Base-by-base conservation (phyloP, 2,888 invertebrate species). In the Drosophila parthenogenetica region DNA sequence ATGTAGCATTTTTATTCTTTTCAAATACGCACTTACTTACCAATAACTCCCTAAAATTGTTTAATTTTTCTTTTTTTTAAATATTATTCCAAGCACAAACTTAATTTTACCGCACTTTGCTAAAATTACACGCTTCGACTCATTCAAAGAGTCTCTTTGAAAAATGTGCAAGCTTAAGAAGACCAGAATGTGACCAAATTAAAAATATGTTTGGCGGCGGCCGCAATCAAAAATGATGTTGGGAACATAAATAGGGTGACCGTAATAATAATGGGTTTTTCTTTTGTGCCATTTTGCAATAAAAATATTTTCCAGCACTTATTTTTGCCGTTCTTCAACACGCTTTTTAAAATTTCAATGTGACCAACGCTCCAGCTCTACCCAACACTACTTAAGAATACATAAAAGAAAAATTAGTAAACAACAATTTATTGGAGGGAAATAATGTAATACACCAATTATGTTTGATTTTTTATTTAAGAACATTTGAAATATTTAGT, bases 381-480 rank as follows among this genome's bases (percentile, higher is more conserved):
- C 35, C 35, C 67, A 54, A 61, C 45, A 45, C 65, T 55, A 54
- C 68, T 53, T 64, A 55, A 74, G 81, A 80, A 87, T 82, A 87
- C 87, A 82, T 81, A 87, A 83, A 82, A 69, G 67, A 85, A 86
- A 87, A 82, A 69, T 75, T 80, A 75, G 81, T 82, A 82, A 82
- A 82, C 82, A 82, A 82, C 72, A 63, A 61, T 80, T 67, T 80
- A 77, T 81, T 86, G 81, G 84, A 81, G 81, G 85, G 82, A 87
- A 87, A 76, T 72, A 81, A 79, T 72, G 76, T 76, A 81, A 70
- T 63, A 49, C 25, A 19, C 10, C 11, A 55, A 51, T 54, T 43
- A 40, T 40, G 16, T 10, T 43, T 17, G 54, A 14, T 48, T 48
- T 45, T 35, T 51, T 45, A 16, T 5, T 29, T 16, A 10, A 22